These are phyloP conservation scores for Entelurus aequoreus DNA, from an alignment of 2,113 vertebrate genomes.

Conservation along the genomic window DNA sequence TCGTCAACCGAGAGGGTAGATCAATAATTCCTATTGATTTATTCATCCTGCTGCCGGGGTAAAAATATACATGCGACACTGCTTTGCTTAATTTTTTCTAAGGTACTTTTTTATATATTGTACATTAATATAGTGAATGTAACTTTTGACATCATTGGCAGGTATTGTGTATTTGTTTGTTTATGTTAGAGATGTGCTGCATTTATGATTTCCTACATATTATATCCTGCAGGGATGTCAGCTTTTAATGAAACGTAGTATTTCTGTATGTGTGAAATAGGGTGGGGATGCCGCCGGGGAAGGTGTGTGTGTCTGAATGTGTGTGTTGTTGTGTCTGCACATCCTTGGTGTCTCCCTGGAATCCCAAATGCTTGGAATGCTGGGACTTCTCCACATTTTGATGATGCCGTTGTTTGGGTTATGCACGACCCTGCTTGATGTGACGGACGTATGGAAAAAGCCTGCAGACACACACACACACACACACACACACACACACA, in stretches of 20 bases:
- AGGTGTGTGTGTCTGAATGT: slow-evolving; percentile 31
- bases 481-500: background rate
- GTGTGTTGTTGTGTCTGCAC: slow-evolving; percentile 59
- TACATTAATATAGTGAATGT: too few species aligned
- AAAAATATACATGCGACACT: too few species aligned
- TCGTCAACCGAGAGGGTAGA: too few species aligned
- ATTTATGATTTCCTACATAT: background rate
- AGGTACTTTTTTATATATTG: too few species aligned
- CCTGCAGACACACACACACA: slow-evolving; percentile 11
- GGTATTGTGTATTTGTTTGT: too few species aligned
- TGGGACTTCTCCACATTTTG: slow-evolving; percentile 31
- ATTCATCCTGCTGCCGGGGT: too few species aligned
- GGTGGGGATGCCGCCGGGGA: slow-evolving; percentile 28
- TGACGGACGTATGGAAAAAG: slow-evolving; percentile 34
- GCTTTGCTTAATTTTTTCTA: too few species aligned
- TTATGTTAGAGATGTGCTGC: too few species aligned
- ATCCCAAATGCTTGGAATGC: slow-evolving; percentile 32
- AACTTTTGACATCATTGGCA: too few species aligned
- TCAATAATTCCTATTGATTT: too few species aligned
- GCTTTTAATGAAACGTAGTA: slow-evolving; percentile 33
- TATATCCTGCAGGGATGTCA: background rate
- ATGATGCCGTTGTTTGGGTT: slow-evolving; percentile 37
- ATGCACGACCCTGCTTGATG: slow-evolving; percentile 21
- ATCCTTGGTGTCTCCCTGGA: background rate
- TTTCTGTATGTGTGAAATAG: slow-evolving; percentile 15